Base-by-base conservation (phyloP, 2,888 invertebrate species). In the Drosophila helvetica region DNA sequence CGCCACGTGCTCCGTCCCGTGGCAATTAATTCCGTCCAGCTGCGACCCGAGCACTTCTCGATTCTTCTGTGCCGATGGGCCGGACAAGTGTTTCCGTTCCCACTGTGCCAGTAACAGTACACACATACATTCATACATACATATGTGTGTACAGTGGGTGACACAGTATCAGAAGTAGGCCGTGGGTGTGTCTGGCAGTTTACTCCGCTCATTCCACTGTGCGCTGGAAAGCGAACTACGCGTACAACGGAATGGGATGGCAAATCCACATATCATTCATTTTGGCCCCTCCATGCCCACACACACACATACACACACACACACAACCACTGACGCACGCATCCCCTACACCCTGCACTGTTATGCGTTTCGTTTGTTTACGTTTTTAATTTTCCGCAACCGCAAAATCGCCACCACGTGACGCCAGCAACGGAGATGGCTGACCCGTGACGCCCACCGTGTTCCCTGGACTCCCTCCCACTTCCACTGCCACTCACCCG, bases 321-420 rank as follows among this genome's bases (percentile, higher is more conserved):
- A 18, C 22, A 52, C 62, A 48, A 19, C 18, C 43, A 52, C 52
- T 18, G 10, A 30, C 12, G 15, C 43, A 56, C 48, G 22, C 22
- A 33, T 42, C 18, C 70, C 52, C 45, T 25, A 43, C 22, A 17
- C 9, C 27, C 33, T 8, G 17, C 38, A 42, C 9, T 58, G 33
- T 58, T 38, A 51, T 52, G 63, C 57, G 57, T 46, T 57, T 18
- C 58, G 61, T 74, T 83, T 88, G 86, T 88, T 86, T 86, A 83
- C 76, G 71, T 80, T 86, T 82, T 76, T 66, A 71, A 74, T 86
- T 83, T 79, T 65, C 57, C 58, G 63, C 45, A 64, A 62, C 67
- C 72, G 47, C 87, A 84, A 62, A 79, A 51, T 63, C 54, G 63
- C 63, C 71, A 71, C 67, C 75, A 75, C 69, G 79, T 82, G 87